A percentile compares a stretch with the other conserved stretches of the same genome.
phyloP scores from a whole-genome alignment of 2,888 invertebrate species.

The Synanthedon myopaeformis region DNA sequence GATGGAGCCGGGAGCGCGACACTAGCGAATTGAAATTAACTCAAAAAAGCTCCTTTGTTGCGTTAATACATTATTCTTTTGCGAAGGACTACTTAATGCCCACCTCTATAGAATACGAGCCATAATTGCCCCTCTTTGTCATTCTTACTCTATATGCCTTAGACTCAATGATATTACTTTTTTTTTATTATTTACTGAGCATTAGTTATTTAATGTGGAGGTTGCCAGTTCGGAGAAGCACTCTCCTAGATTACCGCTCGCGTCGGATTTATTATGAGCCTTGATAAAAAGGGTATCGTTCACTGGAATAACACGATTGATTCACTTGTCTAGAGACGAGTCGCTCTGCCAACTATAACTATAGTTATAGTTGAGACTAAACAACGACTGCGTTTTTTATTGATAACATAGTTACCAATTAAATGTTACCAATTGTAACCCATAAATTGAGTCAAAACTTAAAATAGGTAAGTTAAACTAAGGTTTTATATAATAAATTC shows the following conservation, averaged over 20 bases:
- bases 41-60: not conserved
- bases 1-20: slow-evolving; percentile 1
- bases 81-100: not conserved
- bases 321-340: not conserved
- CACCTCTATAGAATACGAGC: not conserved
- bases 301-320: not conserved
- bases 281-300: not conserved
- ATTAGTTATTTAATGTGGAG: not conserved
- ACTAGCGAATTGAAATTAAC: not conserved
- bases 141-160: too few relatives aligned
- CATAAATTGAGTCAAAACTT: too few relatives aligned
- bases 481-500: too few relatives aligned
- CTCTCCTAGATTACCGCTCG: slow-evolving; percentile 32
- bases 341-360: not conserved
- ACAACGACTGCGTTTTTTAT: too few relatives aligned
- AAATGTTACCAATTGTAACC: too few relatives aligned
- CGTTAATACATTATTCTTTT: not conserved
- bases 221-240: slow-evolving; percentile 13
- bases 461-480: too few relatives aligned
- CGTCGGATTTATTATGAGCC: slow-evolving; percentile 23
- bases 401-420: too few relatives aligned
- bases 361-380: too few relatives aligned
- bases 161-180: too few relatives aligned
- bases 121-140: too few relatives aligned
- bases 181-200: not conserved